Evolutionary conservation across 2,113 vertebrate species (phyloP), one percentile per base, ranked within the genome.

Genomic region (Hippocampus barbouri): DNA sequence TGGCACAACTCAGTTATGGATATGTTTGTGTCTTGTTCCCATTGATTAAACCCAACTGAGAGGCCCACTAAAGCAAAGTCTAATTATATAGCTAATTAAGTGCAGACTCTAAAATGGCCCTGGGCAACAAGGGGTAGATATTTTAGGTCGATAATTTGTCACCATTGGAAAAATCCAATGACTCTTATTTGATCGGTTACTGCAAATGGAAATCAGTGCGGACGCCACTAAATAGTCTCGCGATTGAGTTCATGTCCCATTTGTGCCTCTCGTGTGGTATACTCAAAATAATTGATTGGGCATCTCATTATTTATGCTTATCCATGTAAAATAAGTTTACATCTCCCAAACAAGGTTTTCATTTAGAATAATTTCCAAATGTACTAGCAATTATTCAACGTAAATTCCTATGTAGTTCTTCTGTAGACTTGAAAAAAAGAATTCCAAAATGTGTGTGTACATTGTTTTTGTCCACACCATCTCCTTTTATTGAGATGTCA

Each of bases 81-180:
- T 91, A 90, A 91, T 89, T 91, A 92, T 89, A 84, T 80, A 85
- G 87, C 87, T 90, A 90, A 92, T 91, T 90, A 91, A 83, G 75
- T 76, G 83, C 66, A 75, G 84, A 76, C 77, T 77, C 78, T 72
- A 74, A 65, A 83, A 80, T 72, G 72, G 82, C 89, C 87, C 54
- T 1, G 60, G 84, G 89, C 87, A 72, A 76, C 51, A 72, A 80
- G 83, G 66, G 83, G 74, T 90, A 85, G 84, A 89, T 89, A 86
- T 87, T 92, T 87, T 85, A 81, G 84, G 86, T 92, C 88, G 51
- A 83, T 87, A 83, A 86, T 88, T 89, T 86, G 88, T 91, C 86
- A 88, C 86, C 76, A 82, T 83, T 86, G 65, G 76, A 83, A 89
- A 90, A 89, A 89, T 88, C 73, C 72, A 85, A 81, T 83, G 74